Evolutionary conservation across 2,888 invertebrate species (phyloP).

Genomic region (Mongoloraphidia duomilia): DNA sequence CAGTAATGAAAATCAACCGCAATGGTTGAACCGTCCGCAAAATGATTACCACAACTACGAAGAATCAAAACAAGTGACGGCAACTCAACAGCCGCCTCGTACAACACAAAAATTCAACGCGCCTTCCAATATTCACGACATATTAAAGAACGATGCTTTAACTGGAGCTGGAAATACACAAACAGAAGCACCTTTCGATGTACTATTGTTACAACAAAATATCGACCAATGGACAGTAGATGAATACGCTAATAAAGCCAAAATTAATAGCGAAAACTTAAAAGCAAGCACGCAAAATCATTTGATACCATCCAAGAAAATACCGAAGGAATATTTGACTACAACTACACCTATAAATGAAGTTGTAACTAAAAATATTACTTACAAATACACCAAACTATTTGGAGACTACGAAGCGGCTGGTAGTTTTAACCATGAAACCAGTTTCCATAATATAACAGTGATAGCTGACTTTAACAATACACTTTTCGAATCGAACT

Average conservation of each 20-base stretch:
- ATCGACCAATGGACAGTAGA: conserved; percentile 77
- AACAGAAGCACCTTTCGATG: conserved; percentile 46
- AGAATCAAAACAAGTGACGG: conserved; percentile 31
- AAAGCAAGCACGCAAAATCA: conserved; percentile 36
- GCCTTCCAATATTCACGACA: conserved; percentile 35
- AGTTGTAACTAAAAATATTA: conserved; percentile 3
- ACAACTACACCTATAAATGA: conserved; percentile 9
- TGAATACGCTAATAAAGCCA: conserved; percentile 44
- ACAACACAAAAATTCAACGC: conserved; percentile 20
- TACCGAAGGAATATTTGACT: conserved; percentile 62
- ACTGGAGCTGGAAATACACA: conserved; percentile 17
- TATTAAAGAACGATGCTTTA: conserved; percentile 27
- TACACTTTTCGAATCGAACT: conserved; percentile 24
- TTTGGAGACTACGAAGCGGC: conserved; percentile 35
- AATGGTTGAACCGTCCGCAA: conserved; percentile 24
- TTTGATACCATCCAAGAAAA: conserved; percentile 53
- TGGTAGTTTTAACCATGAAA: conserved; percentile 31
- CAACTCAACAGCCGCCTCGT: conserved; percentile 25
- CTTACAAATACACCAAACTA: conserved; percentile 27
- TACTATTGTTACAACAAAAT: conserved; percentile 61
- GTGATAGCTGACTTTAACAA: conserved; percentile 19
- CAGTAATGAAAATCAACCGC: conserved; percentile 8
- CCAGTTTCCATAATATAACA: conserved; percentile 13
- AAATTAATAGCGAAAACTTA: conserved; percentile 26
- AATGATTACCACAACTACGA: conserved; percentile 37